Evolutionary conservation across 2,888 invertebrate genomes (phyloP).

Genomic region (Frankliniella fusca): DNA sequence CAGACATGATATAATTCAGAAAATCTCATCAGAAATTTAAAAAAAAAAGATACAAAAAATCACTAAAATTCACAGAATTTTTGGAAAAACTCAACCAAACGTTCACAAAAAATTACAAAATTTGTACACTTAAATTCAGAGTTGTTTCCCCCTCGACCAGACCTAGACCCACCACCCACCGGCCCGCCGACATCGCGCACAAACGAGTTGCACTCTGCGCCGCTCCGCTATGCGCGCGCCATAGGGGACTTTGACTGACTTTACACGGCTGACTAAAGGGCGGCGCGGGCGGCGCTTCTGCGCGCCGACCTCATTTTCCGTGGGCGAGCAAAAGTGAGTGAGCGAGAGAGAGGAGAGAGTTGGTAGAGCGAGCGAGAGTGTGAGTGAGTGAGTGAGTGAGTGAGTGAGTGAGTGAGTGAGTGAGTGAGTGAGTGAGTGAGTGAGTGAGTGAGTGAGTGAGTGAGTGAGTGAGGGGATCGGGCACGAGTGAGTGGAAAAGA

Average conservation of each 20-base stretch:
- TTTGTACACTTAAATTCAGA: too few species aligned
- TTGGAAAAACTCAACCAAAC: too few species aligned
- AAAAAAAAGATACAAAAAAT: too few species aligned
- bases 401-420: conserved; percentile 28
- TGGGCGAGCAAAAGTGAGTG: neutral
- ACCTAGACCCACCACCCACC: neutral
- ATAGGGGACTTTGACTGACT: neutral
- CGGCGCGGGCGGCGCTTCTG: too few species aligned
- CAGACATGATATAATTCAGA: too few species aligned
- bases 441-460: neutral
- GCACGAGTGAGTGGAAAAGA: neutral
- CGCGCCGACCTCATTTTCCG: too few species aligned
- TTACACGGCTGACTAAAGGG: neutral
- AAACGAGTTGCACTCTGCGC: too few species aligned
- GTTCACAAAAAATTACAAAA: too few species aligned
- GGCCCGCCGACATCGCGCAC: neutral
- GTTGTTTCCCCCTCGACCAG: too few species aligned
- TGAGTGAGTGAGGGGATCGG: neutral
- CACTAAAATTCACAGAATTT: too few species aligned
- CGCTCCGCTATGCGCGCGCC: neutral
- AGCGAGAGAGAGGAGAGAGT: neutral
- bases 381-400: conserved; percentile 10
- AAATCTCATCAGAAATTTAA: too few species aligned
- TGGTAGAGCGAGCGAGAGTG: neutral
- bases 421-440: conserved; percentile 28